Evolutionary conservation across 2,888 invertebrate genomes (phyloP), one percentile per base, ranked within the genome.

Genomic region (Drosophila cognata): DNA sequence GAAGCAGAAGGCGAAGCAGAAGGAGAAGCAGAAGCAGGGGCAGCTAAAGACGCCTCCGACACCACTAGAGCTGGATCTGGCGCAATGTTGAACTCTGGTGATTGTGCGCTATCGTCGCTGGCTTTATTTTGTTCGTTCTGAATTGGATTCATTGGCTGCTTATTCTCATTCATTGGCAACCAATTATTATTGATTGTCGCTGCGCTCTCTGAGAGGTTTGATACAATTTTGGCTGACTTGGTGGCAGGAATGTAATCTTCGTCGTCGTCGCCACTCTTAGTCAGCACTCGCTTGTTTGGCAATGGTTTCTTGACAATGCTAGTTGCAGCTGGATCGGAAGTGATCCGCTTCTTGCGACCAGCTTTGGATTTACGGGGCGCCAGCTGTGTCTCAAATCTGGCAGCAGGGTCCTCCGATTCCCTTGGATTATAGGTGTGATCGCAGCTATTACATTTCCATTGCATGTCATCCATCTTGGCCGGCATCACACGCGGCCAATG

Each of bases 361-460:
- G 61, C 64, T 41, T 81, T 67, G 0, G 72, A 64, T 53, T 82
- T 85, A 33, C 70, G 79, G 43, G 46, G 61, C 48, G 58, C 58
- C 11, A 59, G 46, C 6, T 41, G 46, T 10, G 41, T 41, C 10
- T 41, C 51, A 6, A 16, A 18, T 29, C 48, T 50, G 21, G 43
- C 41, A 2, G 21, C 48, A 16, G 52, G 29, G 5, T 59, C 59
- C 8, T 64, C 69, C 1, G 16, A 33, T 8, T 56, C 55, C 33
- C 13, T 21, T 7, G 33, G 36, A 60, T 71, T 79, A 31, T 66
- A 65, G 8, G 10, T 61, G 21, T 57, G 61, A 36, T 75, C 75
- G 51, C 97, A 97, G 77, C 96, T 95, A 64, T 94, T 94, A 88
- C 97, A 97, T 70, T 96, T 94, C 96, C 97, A 97, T 81, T 95